A percentile compares a stretch with the other conserved stretches of the same genome.
phyloP scores from a whole-genome alignment of 2,888 invertebrate genomes.

The Cantharis flavilabris region DNA sequence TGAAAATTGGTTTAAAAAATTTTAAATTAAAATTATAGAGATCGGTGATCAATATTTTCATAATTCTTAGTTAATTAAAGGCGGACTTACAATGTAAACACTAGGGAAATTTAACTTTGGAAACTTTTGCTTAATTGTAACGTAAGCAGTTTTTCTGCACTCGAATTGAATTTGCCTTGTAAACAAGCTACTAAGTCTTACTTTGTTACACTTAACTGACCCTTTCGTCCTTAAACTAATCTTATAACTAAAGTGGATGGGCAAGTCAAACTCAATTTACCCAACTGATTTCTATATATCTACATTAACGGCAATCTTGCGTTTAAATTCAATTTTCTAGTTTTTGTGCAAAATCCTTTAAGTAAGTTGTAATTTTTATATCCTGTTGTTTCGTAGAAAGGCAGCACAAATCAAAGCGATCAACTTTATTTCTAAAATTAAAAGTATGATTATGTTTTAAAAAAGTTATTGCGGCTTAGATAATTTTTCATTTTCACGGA shows the following conservation, averaged over 20 bases:
- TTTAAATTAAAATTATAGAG: neutral
- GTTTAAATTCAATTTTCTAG: neutral
- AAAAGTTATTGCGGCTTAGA: neutral
- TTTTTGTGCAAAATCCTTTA: neutral
- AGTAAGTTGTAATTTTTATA: neutral
- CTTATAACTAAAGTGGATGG: constrained; percentile 13
- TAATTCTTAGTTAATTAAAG: neutral
- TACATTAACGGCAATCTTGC: neutral
- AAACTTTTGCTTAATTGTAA: neutral
- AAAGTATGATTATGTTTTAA: neutral
- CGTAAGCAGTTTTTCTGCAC: neutral
- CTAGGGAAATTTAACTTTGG: neutral
- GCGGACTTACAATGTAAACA: neutral
- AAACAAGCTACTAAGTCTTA: constrained; percentile 1
- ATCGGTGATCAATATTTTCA: neutral
- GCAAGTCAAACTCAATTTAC: constrained; percentile 21
- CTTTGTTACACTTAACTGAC: constrained; percentile 5
- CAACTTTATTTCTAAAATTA: neutral
- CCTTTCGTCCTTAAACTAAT: constrained; percentile 7
- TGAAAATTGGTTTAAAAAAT: neutral
- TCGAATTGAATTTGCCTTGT: constrained; percentile 6
- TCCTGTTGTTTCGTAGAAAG: neutral
- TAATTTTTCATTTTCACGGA: constrained; percentile 13
- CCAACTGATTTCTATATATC: neutral
- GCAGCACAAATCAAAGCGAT: neutral